phyloP scores from a whole-genome alignment of 1,140 invertebrate genomes.

The Drosophila chauvacae region DNA sequence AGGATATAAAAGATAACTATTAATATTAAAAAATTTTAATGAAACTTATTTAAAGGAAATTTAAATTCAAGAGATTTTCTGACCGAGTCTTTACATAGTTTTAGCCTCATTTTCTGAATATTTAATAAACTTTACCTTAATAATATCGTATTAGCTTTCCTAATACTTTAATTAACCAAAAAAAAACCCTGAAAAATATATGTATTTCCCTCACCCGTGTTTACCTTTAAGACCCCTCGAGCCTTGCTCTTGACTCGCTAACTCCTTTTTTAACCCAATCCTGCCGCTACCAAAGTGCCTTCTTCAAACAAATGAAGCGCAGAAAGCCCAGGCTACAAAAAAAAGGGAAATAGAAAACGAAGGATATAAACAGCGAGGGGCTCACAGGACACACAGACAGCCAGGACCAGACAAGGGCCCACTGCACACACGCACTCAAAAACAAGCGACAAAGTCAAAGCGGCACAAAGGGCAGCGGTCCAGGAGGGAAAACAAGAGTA shows the following conservation, averaged over 20 bases:
- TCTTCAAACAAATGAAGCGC: slow-evolving; percentile 41
- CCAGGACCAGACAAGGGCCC: slow-evolving; percentile 36
- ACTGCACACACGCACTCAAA: slow-evolving; percentile 51
- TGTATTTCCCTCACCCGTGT: background rate
- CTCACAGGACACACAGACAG: slow-evolving; percentile 15
- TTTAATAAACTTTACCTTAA: no score
- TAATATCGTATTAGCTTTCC: background rate
- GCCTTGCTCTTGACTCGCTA: slow-evolving; percentile 3
- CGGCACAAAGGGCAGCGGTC: slow-evolving; percentile 36
- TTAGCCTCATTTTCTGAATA: background rate
- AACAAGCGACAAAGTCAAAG: slow-evolving; percentile 64
- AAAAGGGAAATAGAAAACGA: slow-evolving; percentile 27
- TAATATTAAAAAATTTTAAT: no score
- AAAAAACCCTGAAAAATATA: background rate
- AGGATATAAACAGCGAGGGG: slow-evolving; percentile 25
- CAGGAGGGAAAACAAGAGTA: no score
- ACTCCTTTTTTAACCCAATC: slow-evolving; percentile 23
- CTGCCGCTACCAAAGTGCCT: slow-evolving; percentile 40
- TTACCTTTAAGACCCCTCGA: background rate
- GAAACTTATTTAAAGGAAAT: background rate
- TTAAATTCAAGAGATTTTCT: background rate
- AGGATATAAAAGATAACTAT: no score
- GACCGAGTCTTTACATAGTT: no score
- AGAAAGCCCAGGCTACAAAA: slow-evolving; percentile 29
- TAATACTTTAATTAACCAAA: background rate